Evolutionary conservation across 2,113 vertebrate genomes (phyloP).

Genomic region (Eleginops maclovinus): DNA sequence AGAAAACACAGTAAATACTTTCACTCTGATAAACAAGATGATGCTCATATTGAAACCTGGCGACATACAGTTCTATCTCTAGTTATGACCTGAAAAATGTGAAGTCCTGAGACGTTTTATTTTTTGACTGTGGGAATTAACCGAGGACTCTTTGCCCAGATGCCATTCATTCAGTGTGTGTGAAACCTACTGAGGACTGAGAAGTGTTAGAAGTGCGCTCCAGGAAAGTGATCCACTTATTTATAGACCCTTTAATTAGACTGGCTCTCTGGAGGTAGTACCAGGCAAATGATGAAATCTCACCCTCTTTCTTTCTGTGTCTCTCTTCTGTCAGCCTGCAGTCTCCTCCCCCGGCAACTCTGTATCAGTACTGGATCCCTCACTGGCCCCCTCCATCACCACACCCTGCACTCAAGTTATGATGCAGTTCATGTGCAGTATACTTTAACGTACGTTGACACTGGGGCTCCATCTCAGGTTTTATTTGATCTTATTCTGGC

Average conservation of each 20-base stretch:
- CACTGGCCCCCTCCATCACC: slow-evolving; percentile 66
- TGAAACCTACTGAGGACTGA: slow-evolving; percentile 56
- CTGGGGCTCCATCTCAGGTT: slow-evolving; percentile 38
- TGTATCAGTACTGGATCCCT: slow-evolving; percentile 54
- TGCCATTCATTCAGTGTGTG: slow-evolving; percentile 40
- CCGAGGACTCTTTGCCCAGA: slow-evolving; percentile 46
- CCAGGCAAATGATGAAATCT: slow-evolving; percentile 69
- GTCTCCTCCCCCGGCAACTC: slow-evolving; percentile 43
- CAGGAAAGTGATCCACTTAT: slow-evolving; percentile 77
- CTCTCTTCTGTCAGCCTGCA: slow-evolving; percentile 38
- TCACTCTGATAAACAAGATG: slow-evolving; percentile 10
- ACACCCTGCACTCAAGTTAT: slow-evolving; percentile 65
- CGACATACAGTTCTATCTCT: slow-evolving; percentile 19
- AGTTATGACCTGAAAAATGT: slow-evolving; percentile 57
- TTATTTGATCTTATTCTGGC: slow-evolving; percentile 36
- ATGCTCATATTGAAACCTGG: not conserved
- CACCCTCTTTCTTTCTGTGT: slow-evolving; percentile 54
- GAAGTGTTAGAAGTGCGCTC: slow-evolving; percentile 66
- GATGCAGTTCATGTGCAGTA: slow-evolving; percentile 55
- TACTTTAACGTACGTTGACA: slow-evolving; percentile 56
- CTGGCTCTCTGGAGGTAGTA: slow-evolving; percentile 67
- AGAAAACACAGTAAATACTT: too few species aligned
- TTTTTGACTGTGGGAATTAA: slow-evolving; percentile 39
- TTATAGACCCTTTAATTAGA: slow-evolving; percentile 80
- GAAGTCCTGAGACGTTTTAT: slow-evolving; percentile 29